These are phyloP conservation scores for Drosophila nannoptera DNA, from an alignment of 1,140 invertebrate genomes.

Conservation along the genomic window DNA sequence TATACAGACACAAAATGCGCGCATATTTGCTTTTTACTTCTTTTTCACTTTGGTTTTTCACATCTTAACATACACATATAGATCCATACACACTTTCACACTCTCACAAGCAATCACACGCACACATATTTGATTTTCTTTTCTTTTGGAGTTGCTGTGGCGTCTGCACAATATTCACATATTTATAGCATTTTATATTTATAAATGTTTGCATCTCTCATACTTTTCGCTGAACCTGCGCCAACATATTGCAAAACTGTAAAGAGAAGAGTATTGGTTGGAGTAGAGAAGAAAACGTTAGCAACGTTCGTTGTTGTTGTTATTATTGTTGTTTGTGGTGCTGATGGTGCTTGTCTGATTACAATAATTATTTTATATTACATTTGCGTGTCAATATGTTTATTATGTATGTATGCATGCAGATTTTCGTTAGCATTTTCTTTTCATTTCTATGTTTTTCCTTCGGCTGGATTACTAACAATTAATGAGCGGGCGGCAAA, in stretches of 20 bases:
- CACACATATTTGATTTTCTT: slow-evolving; percentile 31
- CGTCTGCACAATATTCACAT: slow-evolving; percentile 23
- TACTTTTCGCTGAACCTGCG: slow-evolving; percentile 65
- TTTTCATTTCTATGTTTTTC: not conserved
- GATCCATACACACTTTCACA: too few relatives aligned
- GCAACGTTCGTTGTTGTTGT: slow-evolving; percentile 15
- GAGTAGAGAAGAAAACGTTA: slow-evolving; percentile 22
- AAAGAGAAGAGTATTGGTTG: slow-evolving; percentile 39
- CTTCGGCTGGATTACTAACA: slow-evolving; percentile 39
- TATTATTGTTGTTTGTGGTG: not conserved
- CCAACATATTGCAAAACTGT: slow-evolving; percentile 62
- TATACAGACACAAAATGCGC: slow-evolving; percentile 69
- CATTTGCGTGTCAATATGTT: slow-evolving; percentile 7
- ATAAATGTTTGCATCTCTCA: slow-evolving; percentile 42
- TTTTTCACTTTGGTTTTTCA: slow-evolving; percentile 29
- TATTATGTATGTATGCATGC: slow-evolving; percentile 10
- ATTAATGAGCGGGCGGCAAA: slow-evolving; percentile 60
- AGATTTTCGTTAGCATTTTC: slow-evolving; percentile 6
- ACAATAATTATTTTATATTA: slow-evolving; percentile 18
- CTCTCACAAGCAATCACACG: slow-evolving; percentile 17
- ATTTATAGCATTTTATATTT: slow-evolving; percentile 56
- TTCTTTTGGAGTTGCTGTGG: slow-evolving; percentile 42
- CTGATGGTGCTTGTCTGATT: not conserved
- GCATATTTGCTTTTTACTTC: slow-evolving; percentile 70
- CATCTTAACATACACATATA: too few relatives aligned